A percentile compares a stretch with the other conserved stretches of the same genome.
These are phyloP conservation scores for Corapipo altera DNA, from an alignment of 2,113 vertebrate species.

Conservation along the genomic window DNA sequence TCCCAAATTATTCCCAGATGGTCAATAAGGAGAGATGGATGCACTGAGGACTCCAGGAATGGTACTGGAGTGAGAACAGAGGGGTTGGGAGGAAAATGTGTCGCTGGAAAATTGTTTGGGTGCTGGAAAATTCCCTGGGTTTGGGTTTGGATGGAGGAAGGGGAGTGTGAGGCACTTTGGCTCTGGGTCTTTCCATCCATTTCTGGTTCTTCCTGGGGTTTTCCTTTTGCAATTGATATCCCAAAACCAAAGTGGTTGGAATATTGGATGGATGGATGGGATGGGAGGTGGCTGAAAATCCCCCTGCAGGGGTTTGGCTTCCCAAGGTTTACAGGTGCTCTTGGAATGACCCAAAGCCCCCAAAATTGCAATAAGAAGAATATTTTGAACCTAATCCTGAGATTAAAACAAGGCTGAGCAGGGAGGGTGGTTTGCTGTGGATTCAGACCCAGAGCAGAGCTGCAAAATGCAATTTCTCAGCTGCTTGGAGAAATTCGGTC, in stretches of 20 bases:
- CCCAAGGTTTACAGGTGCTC: accelerated
- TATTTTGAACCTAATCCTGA: accelerated
- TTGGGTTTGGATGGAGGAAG: background rate
- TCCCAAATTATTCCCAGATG: too few relatives aligned
- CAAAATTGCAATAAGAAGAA: background rate
- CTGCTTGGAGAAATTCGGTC: background rate
- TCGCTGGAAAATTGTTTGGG: background rate
- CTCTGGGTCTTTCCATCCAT: background rate
- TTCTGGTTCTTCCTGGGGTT: background rate
- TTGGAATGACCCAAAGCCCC: background rate
- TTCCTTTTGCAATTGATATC: accelerated
- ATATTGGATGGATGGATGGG: background rate
- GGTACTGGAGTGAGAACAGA: background rate
- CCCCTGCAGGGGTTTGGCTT: background rate
- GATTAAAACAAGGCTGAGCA: too few relatives aligned
- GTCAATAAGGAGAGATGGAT: background rate
- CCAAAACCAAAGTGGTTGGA: background rate
- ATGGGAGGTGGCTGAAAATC: background rate
- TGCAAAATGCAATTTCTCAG: background rate
- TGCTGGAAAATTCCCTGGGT: background rate
- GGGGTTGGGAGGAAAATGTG: background rate
- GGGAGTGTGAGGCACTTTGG: too few relatives aligned
- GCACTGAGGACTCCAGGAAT: background rate
- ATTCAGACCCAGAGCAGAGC: background rate
- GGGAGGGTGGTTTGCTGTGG: background rate